Evolutionary conservation across 2,888 invertebrate species (phyloP).

Genomic region (Heliconius ethilla): DNA sequence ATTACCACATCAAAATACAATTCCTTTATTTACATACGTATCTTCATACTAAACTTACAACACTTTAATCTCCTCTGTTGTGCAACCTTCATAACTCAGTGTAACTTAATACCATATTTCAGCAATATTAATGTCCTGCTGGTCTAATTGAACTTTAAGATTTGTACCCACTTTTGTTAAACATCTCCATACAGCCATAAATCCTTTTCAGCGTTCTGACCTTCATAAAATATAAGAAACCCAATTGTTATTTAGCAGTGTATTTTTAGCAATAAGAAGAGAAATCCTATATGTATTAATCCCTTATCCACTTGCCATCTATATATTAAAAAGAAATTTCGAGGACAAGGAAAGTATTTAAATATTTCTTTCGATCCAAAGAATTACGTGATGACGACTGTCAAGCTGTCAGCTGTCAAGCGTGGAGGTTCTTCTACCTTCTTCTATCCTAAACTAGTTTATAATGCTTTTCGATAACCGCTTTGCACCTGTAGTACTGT

Average conservation of each 20-base stretch:
- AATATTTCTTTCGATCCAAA: too few species aligned
- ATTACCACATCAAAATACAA: background rate
- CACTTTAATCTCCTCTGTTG: conserved; percentile 34
- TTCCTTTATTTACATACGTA: background rate
- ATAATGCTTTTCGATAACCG: too few species aligned
- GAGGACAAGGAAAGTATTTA: too few species aligned
- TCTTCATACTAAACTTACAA: background rate
- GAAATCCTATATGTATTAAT: background rate
- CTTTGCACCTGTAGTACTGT: too few species aligned
- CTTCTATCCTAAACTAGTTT: too few species aligned
- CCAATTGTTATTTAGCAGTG: background rate
- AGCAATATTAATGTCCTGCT: conserved; percentile 41
- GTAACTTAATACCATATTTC: conserved; percentile 45
- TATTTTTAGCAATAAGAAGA: background rate
- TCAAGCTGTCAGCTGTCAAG: too few species aligned
- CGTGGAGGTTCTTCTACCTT: too few species aligned
- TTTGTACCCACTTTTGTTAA: conserved; percentile 38
- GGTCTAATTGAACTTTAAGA: conserved; percentile 40
- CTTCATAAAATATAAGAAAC: conserved; percentile 10
- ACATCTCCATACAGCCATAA: conserved; percentile 15
- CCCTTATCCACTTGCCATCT: too few species aligned
- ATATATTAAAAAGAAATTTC: too few species aligned
- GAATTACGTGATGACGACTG: too few species aligned
- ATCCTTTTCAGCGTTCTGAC: conserved; percentile 9
- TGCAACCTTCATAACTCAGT: conserved; percentile 44